Evolutionary conservation across 2,797 vertebrate species (phyloP), one percentile per base, ranked within the genome.

Genomic region (Mormyrops attenuatus): DNA sequence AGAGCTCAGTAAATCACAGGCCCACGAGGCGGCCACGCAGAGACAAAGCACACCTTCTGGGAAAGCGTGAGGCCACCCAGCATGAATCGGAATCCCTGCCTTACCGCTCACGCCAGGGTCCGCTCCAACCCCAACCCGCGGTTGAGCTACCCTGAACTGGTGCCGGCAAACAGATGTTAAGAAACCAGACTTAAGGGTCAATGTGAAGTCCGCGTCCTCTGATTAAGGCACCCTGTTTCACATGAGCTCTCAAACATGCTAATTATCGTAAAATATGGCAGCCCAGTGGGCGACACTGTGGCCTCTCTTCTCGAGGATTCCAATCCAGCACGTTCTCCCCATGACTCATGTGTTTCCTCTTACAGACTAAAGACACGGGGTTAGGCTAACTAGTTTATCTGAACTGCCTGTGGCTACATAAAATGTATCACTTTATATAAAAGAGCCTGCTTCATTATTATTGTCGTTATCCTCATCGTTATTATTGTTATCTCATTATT

Each of bases 1-100:
- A 73, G 44, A 86, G 49, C 47, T n/a, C 44, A 3, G 77, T 66
- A 85, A 88, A 90, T 90, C 87, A 60, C 49, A 86, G 15, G 82
- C 66, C 41, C 63, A 49, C 88, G 17, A 73, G 41, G 88, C 41
- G 6, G 82, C n/a, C 85, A 88, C 50, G 82, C 22, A 49, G 85
- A 53, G n/a, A 88, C 34, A 66, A 69, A 82, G 55, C 87, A 87
- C 82, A 30, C 87, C 87, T 89, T 57, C 38, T 80, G 38, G 85
- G 47, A 84, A 87, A 66, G 11, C 9, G 22, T 41, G 30, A 38
- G 44, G 90, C 26, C 80, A 60, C 55, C 52, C 82, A 30, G 26
- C 8, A 17, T 41, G 26, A 87, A 57, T 20, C 30, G 53, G 22
- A 34, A 57, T 52, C 34, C 8, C 17, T 17, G 6, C 80, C 7